These are phyloP conservation scores for Epinephelus coioides DNA, from an alignment of 2,797 vertebrate genomes.

Conservation along the genomic window DNA sequence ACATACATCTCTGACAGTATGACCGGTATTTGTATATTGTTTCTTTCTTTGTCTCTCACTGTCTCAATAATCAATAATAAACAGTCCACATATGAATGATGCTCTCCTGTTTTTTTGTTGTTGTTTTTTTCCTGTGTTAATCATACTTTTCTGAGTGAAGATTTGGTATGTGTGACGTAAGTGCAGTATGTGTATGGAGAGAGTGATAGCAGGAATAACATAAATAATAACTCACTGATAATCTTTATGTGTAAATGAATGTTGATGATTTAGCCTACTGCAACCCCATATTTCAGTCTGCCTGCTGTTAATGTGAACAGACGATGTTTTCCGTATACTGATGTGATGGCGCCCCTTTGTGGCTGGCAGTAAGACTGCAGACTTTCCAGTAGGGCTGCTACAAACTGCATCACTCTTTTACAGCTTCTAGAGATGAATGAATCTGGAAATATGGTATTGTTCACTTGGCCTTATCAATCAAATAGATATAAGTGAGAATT, in stretches of 20 bases:
- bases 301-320: constrained; percentile 2
- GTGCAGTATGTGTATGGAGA: constrained; percentile 17
- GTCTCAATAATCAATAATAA: constrained; percentile 64
- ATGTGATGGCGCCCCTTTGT: constrained; percentile 56
- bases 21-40: constrained; percentile 55
- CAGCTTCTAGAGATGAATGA: constrained; percentile 20
- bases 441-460: constrained; percentile 6
- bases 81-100: constrained; percentile 44
- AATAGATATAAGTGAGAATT: constrained; percentile 31
- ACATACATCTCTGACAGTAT: constrained; percentile 55
- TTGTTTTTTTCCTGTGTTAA: constrained; percentile 27
- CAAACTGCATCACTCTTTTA: constrained; percentile 10
- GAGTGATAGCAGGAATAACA: constrained; percentile 22
- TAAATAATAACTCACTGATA: constrained; percentile 1
- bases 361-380: constrained; percentile 42
- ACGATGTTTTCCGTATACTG: constrained; percentile 19
- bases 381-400: background rate
- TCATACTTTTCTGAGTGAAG: constrained; percentile 2
- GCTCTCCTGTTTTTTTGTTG: constrained; percentile 6
- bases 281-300: constrained; percentile 11
- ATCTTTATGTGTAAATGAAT: constrained; percentile 31
- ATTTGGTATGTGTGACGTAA: background rate
- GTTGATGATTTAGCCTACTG: constrained; percentile 1
- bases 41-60: constrained; percentile 62
- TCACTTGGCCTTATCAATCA: constrained; percentile 19